Percentiles rank a stretch among this genome's conserved stretches.
Conservation (phyloP, 2,797 vertebrate species). For the Aselliscus stoliczkanus region DNA sequence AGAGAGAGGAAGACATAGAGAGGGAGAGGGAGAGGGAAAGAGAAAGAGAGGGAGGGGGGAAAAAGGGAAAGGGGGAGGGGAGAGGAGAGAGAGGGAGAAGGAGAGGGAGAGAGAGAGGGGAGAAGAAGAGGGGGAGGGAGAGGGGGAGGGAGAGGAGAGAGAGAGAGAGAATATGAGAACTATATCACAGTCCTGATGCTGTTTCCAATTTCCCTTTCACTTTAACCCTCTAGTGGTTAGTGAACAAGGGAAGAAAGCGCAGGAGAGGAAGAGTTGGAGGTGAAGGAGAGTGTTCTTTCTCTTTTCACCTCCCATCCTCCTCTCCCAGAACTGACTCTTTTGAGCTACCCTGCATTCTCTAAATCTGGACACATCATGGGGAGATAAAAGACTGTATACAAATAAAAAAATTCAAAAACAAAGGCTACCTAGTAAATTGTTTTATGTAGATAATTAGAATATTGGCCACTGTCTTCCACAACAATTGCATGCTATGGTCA, state of each 20-base stretch:
- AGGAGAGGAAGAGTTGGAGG: background rate
- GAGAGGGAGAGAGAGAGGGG: background rate
- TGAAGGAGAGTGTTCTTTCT: background rate
- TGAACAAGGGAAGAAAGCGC: background rate
- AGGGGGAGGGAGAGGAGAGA: background rate
- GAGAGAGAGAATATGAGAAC: background rate
- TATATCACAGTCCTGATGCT: accelerated
- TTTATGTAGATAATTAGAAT: conserved; percentile 62
- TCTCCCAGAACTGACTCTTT: background rate
- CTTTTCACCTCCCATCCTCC: background rate
- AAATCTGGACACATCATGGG: conserved; percentile 35
- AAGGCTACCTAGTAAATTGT: conserved; percentile 46
- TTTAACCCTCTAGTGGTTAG: background rate
- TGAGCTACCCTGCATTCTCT: background rate
- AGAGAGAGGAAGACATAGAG: too few relatives aligned
- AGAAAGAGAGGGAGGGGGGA: too few relatives aligned
- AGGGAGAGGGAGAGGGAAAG: background rate
- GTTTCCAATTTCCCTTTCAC: background rate
- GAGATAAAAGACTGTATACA: conserved; percentile 47
- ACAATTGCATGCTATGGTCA: conserved; percentile 68
- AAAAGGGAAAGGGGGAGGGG: background rate
- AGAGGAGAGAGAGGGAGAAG: background rate
- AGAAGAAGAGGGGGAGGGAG: background rate
- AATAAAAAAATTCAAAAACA: conserved; percentile 29
- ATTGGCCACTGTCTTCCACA: conserved; percentile 70